phyloP scores from a whole-genome alignment of 2,797 vertebrate genomes.

The Bovichtus diacanthus region DNA sequence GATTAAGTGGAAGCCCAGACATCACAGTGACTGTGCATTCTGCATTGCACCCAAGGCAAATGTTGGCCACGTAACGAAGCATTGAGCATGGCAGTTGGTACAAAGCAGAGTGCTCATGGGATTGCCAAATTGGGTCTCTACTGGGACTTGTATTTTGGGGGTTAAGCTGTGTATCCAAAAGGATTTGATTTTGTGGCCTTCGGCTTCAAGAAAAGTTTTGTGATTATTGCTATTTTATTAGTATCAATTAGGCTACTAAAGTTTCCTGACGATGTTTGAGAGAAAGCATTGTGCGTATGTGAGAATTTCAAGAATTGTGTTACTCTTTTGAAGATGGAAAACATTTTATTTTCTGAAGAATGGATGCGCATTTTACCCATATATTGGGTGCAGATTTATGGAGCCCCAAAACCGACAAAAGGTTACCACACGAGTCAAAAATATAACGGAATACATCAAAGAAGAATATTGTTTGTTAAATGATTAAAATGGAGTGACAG shows the following conservation, averaged over 20 bases:
- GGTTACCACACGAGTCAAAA: not conserved
- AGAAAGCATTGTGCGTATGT: constrained; percentile 39
- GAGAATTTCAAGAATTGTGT: constrained; percentile 32
- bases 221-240: constrained; percentile 27
- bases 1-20: constrained; percentile 50
- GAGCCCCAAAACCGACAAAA: constrained; percentile 28
- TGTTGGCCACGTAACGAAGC: constrained; percentile 47
- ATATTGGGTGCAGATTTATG: constrained; percentile 22
- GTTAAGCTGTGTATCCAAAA: constrained; percentile 46
- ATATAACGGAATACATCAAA: not conserved
- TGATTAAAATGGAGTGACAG: not conserved
- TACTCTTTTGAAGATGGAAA: constrained; percentile 15
- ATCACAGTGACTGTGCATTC: constrained; percentile 46
- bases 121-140: constrained; percentile 19
- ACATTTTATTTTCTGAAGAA: not conserved
- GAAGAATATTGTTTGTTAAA: not conserved
- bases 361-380: not conserved
- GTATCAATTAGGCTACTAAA: constrained; percentile 15
- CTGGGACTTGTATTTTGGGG: constrained; percentile 36
- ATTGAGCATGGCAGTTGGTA: constrained; percentile 36
- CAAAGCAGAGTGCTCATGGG: constrained; percentile 21
- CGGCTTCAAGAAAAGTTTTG: constrained; percentile 41
- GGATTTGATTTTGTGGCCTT: constrained; percentile 65
- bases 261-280: constrained; percentile 8
- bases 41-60: constrained; percentile 47